Evolutionary conservation across 64 coral and sea anemone species (phyloP).

Genomic region (Stichodactyla helianthus): DNA sequence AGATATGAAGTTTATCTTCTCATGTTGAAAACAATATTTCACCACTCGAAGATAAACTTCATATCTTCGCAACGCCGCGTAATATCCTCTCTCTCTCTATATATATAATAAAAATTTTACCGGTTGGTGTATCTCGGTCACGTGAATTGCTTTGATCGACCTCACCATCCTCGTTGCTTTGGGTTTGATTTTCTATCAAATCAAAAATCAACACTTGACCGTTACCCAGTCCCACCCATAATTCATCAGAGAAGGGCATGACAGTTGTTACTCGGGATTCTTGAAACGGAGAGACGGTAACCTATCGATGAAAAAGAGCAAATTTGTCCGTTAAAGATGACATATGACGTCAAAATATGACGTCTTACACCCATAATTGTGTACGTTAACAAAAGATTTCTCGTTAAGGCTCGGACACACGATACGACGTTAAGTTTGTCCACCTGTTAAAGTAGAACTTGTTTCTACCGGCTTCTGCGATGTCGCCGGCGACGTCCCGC

Average conservation of each 20-base stretch:
- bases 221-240: slow-evolving; percentile 93
- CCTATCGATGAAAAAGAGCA: slow-evolving; percentile 27
- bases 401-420: neutral
- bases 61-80: no score
- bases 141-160: neutral
- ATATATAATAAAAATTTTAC: neutral
- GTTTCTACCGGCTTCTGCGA: no score
- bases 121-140: neutral
- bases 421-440: no score
- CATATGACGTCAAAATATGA: neutral
- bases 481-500: no score
- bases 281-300: slow-evolving; percentile 71
- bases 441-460: no score
- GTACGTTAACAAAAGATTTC: neutral
- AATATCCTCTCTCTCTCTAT: no score
- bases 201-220: slow-evolving; percentile 89
- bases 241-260: slow-evolving; percentile 61
- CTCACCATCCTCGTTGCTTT: slow-evolving; percentile 25
- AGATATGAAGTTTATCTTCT: no score
- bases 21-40: no score
- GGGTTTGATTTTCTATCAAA: slow-evolving; percentile 38
- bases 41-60: no score
- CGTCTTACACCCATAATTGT: neutral
- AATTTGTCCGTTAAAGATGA: neutral
- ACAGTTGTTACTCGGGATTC: slow-evolving; percentile 77